Evolutionary conservation across 2,113 vertebrate species (phyloP).

Genomic region (Elephantulus edwardii): DNA sequence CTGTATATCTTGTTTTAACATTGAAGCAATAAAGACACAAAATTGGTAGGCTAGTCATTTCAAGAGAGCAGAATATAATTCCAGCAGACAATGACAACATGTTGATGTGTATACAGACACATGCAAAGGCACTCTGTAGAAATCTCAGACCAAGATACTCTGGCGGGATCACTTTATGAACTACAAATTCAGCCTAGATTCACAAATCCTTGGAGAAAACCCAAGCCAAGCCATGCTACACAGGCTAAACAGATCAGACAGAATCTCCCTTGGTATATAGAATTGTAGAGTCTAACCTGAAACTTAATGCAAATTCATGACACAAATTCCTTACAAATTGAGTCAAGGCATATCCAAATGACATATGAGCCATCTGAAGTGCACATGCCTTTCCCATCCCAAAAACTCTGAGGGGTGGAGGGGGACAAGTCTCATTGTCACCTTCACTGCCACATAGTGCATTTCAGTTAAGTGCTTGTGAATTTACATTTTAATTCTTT

Average conservation of each 20-base stretch:
- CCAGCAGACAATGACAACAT: background rate
- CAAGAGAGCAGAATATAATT: conserved; percentile 44
- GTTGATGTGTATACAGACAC: conserved; percentile 33
- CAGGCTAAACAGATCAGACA: conserved; percentile 67
- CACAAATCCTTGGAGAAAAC: conserved; percentile 73
- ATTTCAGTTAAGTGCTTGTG: background rate
- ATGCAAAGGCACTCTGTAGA: conserved; percentile 52
- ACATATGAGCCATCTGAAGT: conserved; percentile 47
- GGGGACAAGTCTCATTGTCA: background rate
- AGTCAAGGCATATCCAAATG: conserved; percentile 54
- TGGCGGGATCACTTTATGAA: conserved; percentile 54
- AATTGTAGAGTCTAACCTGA: conserved; percentile 64
- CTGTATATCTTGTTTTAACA: conserved; percentile 10
- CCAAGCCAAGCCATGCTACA: conserved; percentile 65
- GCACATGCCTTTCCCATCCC: background rate
- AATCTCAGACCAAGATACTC: conserved; percentile 58
- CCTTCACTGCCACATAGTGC: background rate
- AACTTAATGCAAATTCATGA: conserved; percentile 64
- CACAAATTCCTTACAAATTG: conserved; percentile 66
- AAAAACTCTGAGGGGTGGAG: background rate
- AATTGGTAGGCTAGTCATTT: background rate
- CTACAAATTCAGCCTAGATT: conserved; percentile 56
- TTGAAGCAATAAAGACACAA: background rate
- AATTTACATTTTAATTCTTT: conserved; percentile 47
- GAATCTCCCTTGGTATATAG: conserved; percentile 67